Evolutionary conservation across 2,797 vertebrate species (phyloP).

Genomic region (Pseudocheirus occidentalis): DNA sequence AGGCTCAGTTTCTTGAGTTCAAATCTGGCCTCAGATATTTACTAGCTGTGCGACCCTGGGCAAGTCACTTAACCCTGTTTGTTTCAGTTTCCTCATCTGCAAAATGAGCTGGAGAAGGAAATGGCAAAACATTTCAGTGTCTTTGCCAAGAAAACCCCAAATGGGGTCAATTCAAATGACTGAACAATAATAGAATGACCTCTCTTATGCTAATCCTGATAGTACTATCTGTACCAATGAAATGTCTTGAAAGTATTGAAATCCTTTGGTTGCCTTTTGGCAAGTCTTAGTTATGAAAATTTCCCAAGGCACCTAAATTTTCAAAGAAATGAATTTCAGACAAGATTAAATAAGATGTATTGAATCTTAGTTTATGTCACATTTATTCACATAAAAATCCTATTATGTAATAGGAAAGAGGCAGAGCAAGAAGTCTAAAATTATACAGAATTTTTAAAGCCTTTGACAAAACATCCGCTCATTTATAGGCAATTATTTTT

Average conservation of each 20-base stretch:
- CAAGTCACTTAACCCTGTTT: neutral
- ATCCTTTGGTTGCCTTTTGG: slow-evolving; percentile 61
- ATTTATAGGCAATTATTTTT: neutral
- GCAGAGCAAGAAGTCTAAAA: neutral
- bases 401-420: slow-evolving; percentile 44
- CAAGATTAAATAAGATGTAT: slow-evolving; percentile 64
- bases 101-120: neutral
- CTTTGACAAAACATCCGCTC: neutral
- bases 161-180: neutral
- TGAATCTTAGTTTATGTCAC: slow-evolving; percentile 57
- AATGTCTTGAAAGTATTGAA: slow-evolving; percentile 40
- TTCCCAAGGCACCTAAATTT: slow-evolving; percentile 58
- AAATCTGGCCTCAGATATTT: neutral
- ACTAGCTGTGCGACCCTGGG: neutral
- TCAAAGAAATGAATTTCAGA: slow-evolving; percentile 66
- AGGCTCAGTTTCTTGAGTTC: neutral
- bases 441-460: neutral
- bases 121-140: neutral
- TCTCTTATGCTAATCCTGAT: neutral
- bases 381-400: slow-evolving; percentile 59
- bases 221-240: neutral
- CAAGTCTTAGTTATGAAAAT: slow-evolving; percentile 54
- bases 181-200: neutral
- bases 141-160: neutral
- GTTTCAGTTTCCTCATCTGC: no score